Evolutionary conservation across 2,797 vertebrate genomes (phyloP).

Genomic region (Valencia hispanica): DNA sequence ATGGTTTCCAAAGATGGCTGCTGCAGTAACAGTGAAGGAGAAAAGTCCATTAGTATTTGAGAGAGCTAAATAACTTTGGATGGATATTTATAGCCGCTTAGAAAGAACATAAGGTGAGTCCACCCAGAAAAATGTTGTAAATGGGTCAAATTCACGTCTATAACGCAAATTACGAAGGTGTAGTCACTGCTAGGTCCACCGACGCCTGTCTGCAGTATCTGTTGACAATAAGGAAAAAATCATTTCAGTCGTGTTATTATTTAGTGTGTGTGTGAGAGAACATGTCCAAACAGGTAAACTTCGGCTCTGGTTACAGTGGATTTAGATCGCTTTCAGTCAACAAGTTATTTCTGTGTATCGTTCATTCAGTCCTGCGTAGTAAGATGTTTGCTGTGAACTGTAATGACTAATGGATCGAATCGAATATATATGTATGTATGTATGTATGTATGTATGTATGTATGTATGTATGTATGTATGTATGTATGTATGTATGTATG

Average conservation of each 20-base stretch:
- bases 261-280: background rate
- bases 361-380: background rate
- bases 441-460: too few relatives aligned
- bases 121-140: too few relatives aligned
- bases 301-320: background rate
- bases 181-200: background rate
- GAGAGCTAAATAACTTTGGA: background rate
- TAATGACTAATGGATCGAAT: background rate
- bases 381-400: background rate
- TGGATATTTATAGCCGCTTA: too few relatives aligned
- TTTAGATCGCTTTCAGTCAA: background rate
- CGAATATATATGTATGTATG: too few relatives aligned
- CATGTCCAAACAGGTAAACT: background rate
- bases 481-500: too few relatives aligned
- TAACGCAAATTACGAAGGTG: background rate
- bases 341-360: background rate
- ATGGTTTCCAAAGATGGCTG: constrained; percentile 3
- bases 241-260: background rate
- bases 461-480: too few relatives aligned
- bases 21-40: constrained; percentile 11
- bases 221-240: background rate
- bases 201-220: constrained; percentile 1
- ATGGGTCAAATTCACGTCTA: too few relatives aligned
- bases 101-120: background rate
- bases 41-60: constrained; percentile 10